A percentile compares a stretch with the other conserved stretches of the same genome.
phyloP scores from a whole-genome alignment of 2,113 vertebrate genomes.

The Hypocryptadius cinnamomeus region DNA sequence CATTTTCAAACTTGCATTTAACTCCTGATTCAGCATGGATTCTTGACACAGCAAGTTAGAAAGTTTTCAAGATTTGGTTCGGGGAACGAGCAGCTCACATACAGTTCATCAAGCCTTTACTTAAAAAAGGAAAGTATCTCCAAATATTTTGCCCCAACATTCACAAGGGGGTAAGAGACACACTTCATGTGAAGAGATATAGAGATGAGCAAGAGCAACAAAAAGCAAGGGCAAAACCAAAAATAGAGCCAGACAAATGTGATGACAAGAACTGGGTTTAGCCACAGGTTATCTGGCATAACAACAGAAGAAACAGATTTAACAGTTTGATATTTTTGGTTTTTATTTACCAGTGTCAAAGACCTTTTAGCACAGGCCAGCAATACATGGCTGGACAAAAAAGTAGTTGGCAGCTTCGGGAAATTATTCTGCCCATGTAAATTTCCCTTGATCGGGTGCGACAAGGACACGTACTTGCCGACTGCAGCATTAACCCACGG shows the following conservation, averaged over 20 bases:
- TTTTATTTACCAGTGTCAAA: neutral
- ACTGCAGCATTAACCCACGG: neutral
- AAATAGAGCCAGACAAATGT: neutral
- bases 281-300: neutral
- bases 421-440: neutral
- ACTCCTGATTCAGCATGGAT: neutral
- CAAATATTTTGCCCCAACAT: neutral
- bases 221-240: neutral
- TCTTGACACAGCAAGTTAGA: neutral
- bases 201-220: neutral
- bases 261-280: neutral
- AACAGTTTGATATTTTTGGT: neutral
- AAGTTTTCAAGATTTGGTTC: neutral
- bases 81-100: neutral
- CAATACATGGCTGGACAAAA: neutral
- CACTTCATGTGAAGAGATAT: rapidly evolving
- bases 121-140: neutral
- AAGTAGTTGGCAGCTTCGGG: neutral
- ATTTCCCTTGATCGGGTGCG: neutral
- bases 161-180: neutral
- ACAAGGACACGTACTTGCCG: neutral
- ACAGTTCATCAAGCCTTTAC: neutral
- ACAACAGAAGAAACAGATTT: neutral
- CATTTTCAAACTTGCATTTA: neutral
- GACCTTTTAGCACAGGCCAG: neutral